Base-by-base conservation (phyloP, 2,888 invertebrate species). In the Thymelicus sylvestris region DNA sequence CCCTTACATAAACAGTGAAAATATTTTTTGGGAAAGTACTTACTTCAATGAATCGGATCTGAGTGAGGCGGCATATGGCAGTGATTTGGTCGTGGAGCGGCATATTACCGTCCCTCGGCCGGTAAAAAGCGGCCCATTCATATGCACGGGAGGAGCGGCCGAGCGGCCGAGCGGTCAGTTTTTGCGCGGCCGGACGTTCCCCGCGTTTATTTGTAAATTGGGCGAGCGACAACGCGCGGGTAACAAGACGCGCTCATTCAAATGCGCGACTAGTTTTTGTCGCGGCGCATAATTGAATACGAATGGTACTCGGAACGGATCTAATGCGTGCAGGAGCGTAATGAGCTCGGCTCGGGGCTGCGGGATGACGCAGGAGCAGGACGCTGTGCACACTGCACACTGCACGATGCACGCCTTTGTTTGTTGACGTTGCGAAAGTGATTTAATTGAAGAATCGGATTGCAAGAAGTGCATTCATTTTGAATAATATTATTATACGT, bases 201-300 rank as follows among this genome's bases (percentile, higher is more conserved):
- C 85, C 89, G 87, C 90, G 88, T 91, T 91, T 91, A 90, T 92
- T 91, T 93, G 91, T 92, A 91, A 92, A 91, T 92, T 90, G 92
- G 90, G 90, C 77, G 78, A 76, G 73, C 69, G 74, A 67, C 73
- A 66, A 66, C 69, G 62, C 78, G 70, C 74, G 62, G 71, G 71
- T 89, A 89, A 90, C 90, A 90, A 88, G 90, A 63, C 74, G 74
- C 74, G 72, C 75, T 89, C 92, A 91, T 93, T 92, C 92, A 90
- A 89, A 92, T 90, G 91, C 89, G 85, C 86, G 87, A 89, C 92
- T 85, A 89, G 86, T 93, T 93, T 93, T 92, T 93, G 89, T 82
- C 76, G 75, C 74, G 74, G 82, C 85, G 90, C 88, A 90, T 90
- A 87, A 89, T 87, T 91, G 89, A 90, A 91, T 91, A 87, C 86